These are phyloP conservation scores for Plectropomus leopardus DNA, from an alignment of 2,113 vertebrate species.

Conservation along the genomic window DNA sequence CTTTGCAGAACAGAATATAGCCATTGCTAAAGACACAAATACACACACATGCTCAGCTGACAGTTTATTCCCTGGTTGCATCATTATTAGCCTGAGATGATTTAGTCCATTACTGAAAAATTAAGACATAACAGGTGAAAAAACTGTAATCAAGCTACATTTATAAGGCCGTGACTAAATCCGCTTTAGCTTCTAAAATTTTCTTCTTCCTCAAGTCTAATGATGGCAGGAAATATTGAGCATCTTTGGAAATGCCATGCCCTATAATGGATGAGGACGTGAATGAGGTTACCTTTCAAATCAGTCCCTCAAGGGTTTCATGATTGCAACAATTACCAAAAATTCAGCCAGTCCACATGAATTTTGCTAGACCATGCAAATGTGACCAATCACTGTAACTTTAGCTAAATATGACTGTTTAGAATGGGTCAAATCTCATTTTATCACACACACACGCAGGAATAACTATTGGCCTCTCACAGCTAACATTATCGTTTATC, in stretches of 20 bases:
- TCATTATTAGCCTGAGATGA: background rate
- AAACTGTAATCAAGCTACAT: background rate
- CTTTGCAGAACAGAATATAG: slow-evolving; percentile 60
- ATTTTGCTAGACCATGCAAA: no score
- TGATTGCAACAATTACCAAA: no score
- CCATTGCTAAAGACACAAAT: slow-evolving; percentile 48
- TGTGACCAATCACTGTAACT: no score
- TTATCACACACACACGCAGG: no score
- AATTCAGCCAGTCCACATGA: no score
- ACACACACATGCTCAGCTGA: slow-evolving; percentile 8
- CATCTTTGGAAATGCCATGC: background rate
- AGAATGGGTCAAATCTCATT: no score
- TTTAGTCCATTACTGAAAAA: background rate
- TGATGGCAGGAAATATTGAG: background rate
- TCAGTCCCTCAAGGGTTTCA: no score
- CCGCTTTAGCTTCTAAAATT: no score
- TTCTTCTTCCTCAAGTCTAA: background rate
- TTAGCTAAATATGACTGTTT: no score
- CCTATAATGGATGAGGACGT: background rate
- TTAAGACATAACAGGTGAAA: background rate
- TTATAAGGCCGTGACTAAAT: background rate
- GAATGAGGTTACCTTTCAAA: background rate
- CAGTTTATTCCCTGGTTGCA: background rate
- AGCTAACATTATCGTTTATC: no score
- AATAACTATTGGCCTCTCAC: no score